Evolutionary conservation across 1,140 invertebrate species (phyloP).

Genomic region (Nylanderia fulva): DNA sequence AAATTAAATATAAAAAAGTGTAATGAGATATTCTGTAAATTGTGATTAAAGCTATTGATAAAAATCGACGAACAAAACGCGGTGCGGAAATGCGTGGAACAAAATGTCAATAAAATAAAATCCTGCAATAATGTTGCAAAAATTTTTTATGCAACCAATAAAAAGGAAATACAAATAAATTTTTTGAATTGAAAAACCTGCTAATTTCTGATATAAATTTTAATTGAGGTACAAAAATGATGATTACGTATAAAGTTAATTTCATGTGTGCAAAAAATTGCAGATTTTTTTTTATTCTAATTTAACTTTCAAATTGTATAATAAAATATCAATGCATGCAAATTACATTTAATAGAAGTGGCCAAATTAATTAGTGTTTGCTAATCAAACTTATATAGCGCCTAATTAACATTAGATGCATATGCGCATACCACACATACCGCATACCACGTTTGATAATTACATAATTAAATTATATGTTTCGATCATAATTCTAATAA

Average conservation of each 20-base stretch:
- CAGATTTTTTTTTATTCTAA: neutral
- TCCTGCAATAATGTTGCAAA: neutral
- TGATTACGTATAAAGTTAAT: neutral
- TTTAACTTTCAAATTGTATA: neutral
- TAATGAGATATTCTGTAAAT: neutral
- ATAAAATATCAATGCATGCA: neutral
- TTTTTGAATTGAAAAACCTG: neutral
- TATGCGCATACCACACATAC: neutral
- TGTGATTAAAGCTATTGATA: neutral
- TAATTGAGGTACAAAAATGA: neutral
- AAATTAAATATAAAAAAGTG: neutral
- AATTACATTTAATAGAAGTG: conserved; percentile 16
- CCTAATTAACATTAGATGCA: conserved; percentile 15
- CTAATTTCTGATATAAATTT: neutral
- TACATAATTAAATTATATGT: conserved; percentile 31
- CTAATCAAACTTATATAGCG: neutral
- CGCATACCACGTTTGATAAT: neutral
- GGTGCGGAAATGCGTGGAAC: neutral
- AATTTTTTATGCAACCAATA: neutral
- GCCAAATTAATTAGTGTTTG: conserved; percentile 6
- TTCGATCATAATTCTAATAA: neutral
- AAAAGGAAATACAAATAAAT: neutral
- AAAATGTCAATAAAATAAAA: neutral
- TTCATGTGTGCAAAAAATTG: neutral
- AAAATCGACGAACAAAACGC: neutral